A percentile compares a stretch with the other conserved stretches of the same genome.
phyloP scores from a whole-genome alignment of 2,888 invertebrate species.

The Hoplodrina blanda region DNA sequence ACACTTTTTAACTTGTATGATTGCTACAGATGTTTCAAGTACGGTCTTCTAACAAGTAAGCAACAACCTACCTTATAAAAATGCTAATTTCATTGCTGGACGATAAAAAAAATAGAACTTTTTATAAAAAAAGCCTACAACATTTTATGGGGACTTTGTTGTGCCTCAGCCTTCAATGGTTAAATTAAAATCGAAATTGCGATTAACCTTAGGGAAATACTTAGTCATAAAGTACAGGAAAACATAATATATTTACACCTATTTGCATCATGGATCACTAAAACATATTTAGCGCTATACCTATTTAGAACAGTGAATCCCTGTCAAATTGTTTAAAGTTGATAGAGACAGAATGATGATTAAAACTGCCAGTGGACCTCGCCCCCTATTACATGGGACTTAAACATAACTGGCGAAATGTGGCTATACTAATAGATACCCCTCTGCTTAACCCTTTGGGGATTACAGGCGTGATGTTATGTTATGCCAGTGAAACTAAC shows the following conservation, averaged over 20 bases:
- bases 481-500: no score
- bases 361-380: no score
- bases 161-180: constrained; percentile 22
- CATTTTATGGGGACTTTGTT: constrained; percentile 39
- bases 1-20: constrained; percentile 4
- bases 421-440: no score
- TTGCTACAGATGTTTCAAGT: constrained; percentile 20
- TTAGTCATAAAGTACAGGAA: constrained; percentile 29
- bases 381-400: no score
- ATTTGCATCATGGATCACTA: background rate
- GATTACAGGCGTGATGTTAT: no score
- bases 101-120: constrained; percentile 26
- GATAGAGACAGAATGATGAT: no score
- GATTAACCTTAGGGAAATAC: constrained; percentile 37
- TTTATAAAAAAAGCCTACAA: constrained; percentile 11
- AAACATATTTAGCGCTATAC: background rate
- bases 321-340: background rate
- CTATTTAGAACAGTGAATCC: background rate
- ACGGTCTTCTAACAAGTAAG: constrained; percentile 18
- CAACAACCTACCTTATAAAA: constrained; percentile 42
- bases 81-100: constrained; percentile 43
- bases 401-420: no score
- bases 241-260: constrained; percentile 21
- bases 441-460: no score
- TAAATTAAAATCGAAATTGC: constrained; percentile 54